phyloP scores from a whole-genome alignment of 2,888 invertebrate species.

The Cheilosia grossa region DNA sequence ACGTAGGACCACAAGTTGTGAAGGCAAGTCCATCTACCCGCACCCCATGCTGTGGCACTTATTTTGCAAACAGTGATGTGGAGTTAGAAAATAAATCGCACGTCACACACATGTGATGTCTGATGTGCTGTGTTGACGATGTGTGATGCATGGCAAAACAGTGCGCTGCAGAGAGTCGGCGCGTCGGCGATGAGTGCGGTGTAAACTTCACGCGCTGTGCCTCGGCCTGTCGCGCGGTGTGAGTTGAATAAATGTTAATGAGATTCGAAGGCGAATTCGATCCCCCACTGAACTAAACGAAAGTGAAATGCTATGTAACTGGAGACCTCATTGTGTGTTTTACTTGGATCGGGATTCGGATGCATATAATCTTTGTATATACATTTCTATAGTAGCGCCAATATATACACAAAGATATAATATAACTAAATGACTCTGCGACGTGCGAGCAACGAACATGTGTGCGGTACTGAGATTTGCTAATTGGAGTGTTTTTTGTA shows the following conservation, averaged over 20 bases:
- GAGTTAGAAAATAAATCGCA: constrained; percentile 57
- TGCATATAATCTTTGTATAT: too few species aligned
- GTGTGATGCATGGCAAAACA: constrained; percentile 35
- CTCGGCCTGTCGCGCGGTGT: constrained; percentile 14
- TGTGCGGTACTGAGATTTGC: constrained; percentile 37
- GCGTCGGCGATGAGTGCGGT: constrained; percentile 45
- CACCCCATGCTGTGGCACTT: constrained; percentile 51
- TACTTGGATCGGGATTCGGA: constrained; percentile 8
- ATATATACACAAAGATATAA: too few species aligned
- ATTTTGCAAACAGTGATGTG: constrained; percentile 49
- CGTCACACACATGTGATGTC: constrained; percentile 40
- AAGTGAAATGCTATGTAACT: constrained; percentile 63
- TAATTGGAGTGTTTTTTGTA: constrained; percentile 50
- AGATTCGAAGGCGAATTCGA: constrained; percentile 45
- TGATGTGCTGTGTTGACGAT: constrained; percentile 32
- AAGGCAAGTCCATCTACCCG: constrained; percentile 46
- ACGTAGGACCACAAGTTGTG: constrained; percentile 48
- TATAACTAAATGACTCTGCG: constrained; percentile 20
- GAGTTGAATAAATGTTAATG: constrained; percentile 57
- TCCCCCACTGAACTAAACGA: constrained; percentile 50
- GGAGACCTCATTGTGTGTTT: constrained; percentile 34
- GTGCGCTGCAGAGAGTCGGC: neutral
- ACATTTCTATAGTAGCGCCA: too few species aligned
- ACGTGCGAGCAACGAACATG: neutral
- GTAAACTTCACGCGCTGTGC: constrained; percentile 59